Percentiles rank a stretch among this genome's conserved stretches.
Conservation (phyloP, 2,797 vertebrate genomes). For the Ficedula albicollis region DNA sequence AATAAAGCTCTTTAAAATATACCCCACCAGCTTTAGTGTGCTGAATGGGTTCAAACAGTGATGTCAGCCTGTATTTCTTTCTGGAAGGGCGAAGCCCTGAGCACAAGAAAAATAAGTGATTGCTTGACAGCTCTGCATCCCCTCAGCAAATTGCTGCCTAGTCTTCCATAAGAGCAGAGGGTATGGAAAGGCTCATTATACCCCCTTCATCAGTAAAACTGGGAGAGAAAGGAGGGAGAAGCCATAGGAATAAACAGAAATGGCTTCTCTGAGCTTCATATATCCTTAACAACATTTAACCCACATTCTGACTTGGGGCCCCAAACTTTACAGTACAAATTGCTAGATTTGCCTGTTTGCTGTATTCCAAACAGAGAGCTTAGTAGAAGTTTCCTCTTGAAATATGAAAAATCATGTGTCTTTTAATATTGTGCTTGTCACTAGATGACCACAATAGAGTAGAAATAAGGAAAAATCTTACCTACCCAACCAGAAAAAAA, state of each 20-base stretch:
- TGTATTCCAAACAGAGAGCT: background rate
- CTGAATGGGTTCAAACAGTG: background rate
- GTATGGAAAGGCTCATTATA: background rate
- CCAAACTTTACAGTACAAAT: background rate
- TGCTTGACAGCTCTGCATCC: background rate
- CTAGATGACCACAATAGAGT: background rate
- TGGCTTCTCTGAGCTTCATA: background rate
- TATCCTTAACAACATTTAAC: background rate
- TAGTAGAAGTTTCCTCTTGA: background rate
- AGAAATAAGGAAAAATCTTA: background rate
- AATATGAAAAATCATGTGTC: background rate
- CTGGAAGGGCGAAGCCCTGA: background rate
- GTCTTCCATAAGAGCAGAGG: background rate
- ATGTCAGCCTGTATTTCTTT: background rate
- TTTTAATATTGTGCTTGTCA: background rate
- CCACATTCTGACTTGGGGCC: background rate
- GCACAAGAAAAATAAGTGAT: background rate
- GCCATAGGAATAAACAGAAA: background rate
- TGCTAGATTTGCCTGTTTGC: background rate
- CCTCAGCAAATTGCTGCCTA: background rate
- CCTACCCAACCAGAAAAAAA: accelerated
- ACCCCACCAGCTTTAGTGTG: background rate
- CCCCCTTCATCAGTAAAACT: background rate
- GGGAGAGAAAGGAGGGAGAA: background rate
- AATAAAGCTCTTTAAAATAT: background rate